Evolutionary conservation across 2,797 vertebrate genomes (phyloP), one percentile per base, ranked within the genome.

Genomic region (Trichosurus vulpecula): DNA sequence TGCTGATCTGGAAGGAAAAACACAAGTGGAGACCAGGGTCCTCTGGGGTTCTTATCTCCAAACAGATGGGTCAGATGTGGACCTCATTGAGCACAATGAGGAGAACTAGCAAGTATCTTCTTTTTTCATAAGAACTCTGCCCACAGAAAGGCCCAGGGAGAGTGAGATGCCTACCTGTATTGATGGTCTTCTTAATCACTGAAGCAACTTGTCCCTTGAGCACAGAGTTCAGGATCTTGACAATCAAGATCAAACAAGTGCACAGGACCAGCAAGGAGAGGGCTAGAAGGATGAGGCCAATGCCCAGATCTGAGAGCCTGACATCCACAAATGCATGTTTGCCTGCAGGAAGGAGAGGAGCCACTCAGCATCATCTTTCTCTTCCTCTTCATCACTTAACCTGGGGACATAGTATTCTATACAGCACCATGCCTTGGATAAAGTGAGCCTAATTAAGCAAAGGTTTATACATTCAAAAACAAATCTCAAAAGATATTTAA

Each of bases 171-270:
- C 97, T 98, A 99, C 99, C 99, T 58, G 99, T 99, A 98, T 99
- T 99, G 97, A 99, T 98, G 57, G 99, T 99, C 98, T 99, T 99
- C 99, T 99, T 99, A 99, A 99, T 99, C 98, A 99, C 95, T 2
- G 98, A 94, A 0, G 99, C 99, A 66, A 99, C 99, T 99, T 99
- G 99, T 90, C 99, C 99, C 98, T 99, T 99, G 94, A 99, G 99
- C 98, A 99, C 99, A 30, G 99, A 99, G 98, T 99, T 99, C 97
- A 99, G 99, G 87, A 99, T 98, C 98, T 99, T 99, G 98, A 99
- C 99, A 0, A 99, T 99, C 97, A 99, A 98, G 97, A 99, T 98
- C 98, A 99, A 99, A 98, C 99, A 99, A 90, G 98, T 98, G 57
- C 99, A 99, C 90, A 99, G 99, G 94, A 99, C 92, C 10, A 99